Evolutionary conservation across 2,797 vertebrate species (phyloP), one percentile per base, ranked within the genome.

Genomic region (Ctenopoma kingsleyae): DNA sequence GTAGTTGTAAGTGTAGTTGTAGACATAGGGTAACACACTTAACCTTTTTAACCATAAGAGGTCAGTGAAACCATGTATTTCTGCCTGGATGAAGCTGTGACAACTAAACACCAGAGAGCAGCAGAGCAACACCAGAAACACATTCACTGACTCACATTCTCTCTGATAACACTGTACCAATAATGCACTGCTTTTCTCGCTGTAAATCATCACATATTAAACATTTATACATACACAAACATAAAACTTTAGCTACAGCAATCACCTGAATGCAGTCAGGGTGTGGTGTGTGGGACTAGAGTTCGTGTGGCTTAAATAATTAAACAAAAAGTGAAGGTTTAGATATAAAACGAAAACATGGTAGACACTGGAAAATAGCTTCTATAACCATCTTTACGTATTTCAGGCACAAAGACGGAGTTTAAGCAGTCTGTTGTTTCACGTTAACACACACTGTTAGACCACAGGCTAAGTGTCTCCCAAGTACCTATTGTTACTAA

Each of bases 401-500:
- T 74, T 77, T 63, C 52, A 67, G 17, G 13, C 13, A 68, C 3
- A 36, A 15, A 57, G 23, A 46, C 43, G 22, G 19, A 7, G 19
- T 54, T 51, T 61, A 44, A 65, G 8, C 20, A 48, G n/a, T 15
- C 62, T 51, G 47, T 6, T 38, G 16, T 38, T 27, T 62, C 49
- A 49, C 47, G 25, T 64, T 36, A 20, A 59, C 36, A 62, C 32
- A 62, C 64, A 52, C 54, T 49, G 56, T 57, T 40, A 61, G 27
- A 70, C 52, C 59, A 46, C 44, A 65, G 51, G 17, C 53, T 50
- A 63, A 8, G 11, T 38, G 25, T 83, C 77, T 79, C 67, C 63
- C 57, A 76, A 75, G 63, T 57, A 25, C 71, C 74, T 72, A 74
- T 83, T 83, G 81, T 78, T 87, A 71, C 66, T 83, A 85, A 85